Evolutionary conservation across 2,888 invertebrate species (phyloP).

Genomic region (Drosophila paucipuncta): DNA sequence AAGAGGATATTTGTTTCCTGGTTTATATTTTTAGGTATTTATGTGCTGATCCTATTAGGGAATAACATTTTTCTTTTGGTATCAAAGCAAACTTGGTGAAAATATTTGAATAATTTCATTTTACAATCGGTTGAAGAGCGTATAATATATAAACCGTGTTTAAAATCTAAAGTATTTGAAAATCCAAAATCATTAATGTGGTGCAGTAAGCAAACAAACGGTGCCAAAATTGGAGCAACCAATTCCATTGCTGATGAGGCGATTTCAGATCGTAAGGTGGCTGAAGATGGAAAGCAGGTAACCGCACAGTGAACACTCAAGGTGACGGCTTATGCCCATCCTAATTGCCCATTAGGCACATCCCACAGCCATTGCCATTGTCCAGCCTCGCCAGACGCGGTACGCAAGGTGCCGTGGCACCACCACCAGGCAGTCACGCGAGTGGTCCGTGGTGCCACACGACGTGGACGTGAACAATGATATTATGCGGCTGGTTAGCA

Average conservation of each 20-base stretch:
- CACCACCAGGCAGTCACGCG: not conserved
- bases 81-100: slow-evolving; percentile 13
- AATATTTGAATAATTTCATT: not conserved
- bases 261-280: not conserved
- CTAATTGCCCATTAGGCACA: slow-evolving; percentile 5
- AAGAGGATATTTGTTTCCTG: not conserved
- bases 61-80: not conserved
- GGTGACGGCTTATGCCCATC: not conserved
- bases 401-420: not conserved
- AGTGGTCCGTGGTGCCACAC: slow-evolving; percentile 36
- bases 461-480: slow-evolving; percentile 33
- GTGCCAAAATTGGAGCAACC: slow-evolving; percentile 1
- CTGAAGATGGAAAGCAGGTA: slow-evolving; percentile 21
- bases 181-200: slow-evolving; percentile 43
- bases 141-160: slow-evolving; percentile 28
- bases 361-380: slow-evolving; percentile 39
- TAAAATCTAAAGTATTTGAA: slow-evolving; percentile 53
- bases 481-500: slow-evolving; percentile 37
- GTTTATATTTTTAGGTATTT: not conserved
- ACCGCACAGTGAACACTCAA: not conserved
- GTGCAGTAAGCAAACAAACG: slow-evolving; percentile 18
- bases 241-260: slow-evolving; percentile 13
- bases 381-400: slow-evolving; percentile 32
- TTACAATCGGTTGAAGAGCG: not conserved
- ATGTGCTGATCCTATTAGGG: not conserved